These are phyloP conservation scores for Phenganax marumi DNA, from an alignment of 92 coral and sea anemone species.

Conservation along the genomic window DNA sequence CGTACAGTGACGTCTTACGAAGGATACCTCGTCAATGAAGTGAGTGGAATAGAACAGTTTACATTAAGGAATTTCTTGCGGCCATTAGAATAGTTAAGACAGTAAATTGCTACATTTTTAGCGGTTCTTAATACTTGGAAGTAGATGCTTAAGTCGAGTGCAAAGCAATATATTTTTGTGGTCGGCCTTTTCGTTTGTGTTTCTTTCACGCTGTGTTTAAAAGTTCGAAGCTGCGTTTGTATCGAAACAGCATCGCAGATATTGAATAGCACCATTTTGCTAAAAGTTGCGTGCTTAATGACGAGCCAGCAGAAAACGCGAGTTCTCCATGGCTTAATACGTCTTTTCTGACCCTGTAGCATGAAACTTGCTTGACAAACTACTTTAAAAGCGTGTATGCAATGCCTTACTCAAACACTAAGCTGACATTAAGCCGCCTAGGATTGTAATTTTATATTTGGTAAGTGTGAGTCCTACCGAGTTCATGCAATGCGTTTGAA, in stretches of 20 bases:
- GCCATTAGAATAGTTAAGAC: not conserved
- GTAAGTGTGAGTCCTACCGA: not conserved
- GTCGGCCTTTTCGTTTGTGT: slow-evolving; percentile 32
- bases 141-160: slow-evolving; percentile 10
- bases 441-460: not conserved
- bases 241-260: too few species aligned
- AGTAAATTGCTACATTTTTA: slow-evolving; percentile 4
- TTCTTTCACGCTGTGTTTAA: slow-evolving; percentile 30
- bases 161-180: slow-evolving; percentile 21
- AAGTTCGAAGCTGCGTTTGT: slow-evolving; percentile 23
- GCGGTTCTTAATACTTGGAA: not conserved
- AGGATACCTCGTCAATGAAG: slow-evolving; percentile 97
- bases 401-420: slow-evolving; percentile 25
- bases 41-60: slow-evolving; percentile 54
- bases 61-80: not conserved
- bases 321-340: not conserved
- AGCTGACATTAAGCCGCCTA: not conserved
- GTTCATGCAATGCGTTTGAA: not conserved
- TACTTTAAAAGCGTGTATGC: slow-evolving; percentile 12
- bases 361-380: not conserved
- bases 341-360: not conserved
- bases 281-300: not conserved
- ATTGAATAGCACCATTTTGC: not conserved
- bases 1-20: slow-evolving; percentile 89
- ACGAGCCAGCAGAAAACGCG: not conserved